Base-by-base conservation (phyloP, 1,140 invertebrate genomes). In the Hypothenemus hampei region DNA sequence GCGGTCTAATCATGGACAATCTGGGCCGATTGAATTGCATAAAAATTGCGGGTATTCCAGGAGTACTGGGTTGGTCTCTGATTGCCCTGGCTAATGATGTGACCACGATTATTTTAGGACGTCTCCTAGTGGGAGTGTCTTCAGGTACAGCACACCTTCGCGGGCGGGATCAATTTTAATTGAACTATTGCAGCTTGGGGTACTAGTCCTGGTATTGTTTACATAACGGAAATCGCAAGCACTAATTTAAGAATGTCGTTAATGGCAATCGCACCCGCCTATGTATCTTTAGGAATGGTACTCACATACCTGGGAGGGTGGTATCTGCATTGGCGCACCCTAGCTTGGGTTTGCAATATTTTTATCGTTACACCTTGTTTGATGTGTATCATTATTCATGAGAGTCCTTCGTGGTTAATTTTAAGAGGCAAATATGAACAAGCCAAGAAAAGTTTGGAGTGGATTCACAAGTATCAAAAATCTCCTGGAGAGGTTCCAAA, bases 401-500 rank as follows among this genome's bases (percentile, higher is more conserved):
- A 87, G 71, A 84, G 83, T 47, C 85, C 86, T 1, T 67, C 74
- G 0, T 83, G 78, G 78, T 65, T 82, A 0, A 69, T 82, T 1
- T 72, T 74, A 0, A 78, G 77, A 56, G 79, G 77, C 1, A 70
- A 74, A 40, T 64, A 67, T 21, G 75, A 77, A 1, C 74, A 79
- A 36, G 82, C 81, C 4, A 73, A 69, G 50, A 69, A 71, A 45
- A 67, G 77, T 0, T 61, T 86, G 5, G 63, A 73, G 22, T 77
- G 76, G 74, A 52, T 69, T 4, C 59, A 67, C 43, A 66, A 68
- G 54, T 64, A 66, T 47, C 68, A 71, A 53, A 67, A 67, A 20
- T 46, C 62, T 44, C 62, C 63, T 13, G 24, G 16, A 10, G 53
- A 57, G 39, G 51, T 49, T 44, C 40, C 21, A 13, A n/a, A n/a